These are phyloP conservation scores for Agriopis marginaria DNA, from an alignment of 2,888 invertebrate species.

Conservation along the genomic window DNA sequence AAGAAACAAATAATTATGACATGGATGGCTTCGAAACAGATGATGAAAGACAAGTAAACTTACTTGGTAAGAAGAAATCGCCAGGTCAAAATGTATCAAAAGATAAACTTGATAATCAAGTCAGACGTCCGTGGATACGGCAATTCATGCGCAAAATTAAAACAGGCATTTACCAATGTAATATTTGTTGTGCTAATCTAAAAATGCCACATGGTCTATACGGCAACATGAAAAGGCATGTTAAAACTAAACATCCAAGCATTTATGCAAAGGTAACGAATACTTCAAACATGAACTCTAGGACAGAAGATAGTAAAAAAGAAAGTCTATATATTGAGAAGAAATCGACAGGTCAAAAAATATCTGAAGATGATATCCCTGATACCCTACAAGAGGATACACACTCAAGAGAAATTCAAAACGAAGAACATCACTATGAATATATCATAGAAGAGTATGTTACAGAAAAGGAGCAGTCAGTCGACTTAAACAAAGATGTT, in stretches of 20 bases:
- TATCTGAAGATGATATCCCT: background rate
- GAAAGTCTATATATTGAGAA: background rate
- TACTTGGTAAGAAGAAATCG: background rate
- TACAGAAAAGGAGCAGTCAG: background rate
- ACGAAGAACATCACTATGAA: background rate
- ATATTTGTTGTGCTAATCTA: slow-evolving; percentile 19
- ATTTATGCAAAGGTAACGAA: slow-evolving; percentile 18
- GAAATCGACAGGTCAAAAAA: background rate
- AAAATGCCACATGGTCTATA: background rate
- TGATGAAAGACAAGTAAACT: background rate
- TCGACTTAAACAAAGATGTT: background rate
- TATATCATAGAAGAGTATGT: background rate
- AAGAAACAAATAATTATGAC: slow-evolving; percentile 8
- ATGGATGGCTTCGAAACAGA: background rate
- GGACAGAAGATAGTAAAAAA: background rate
- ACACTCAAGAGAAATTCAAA: background rate
- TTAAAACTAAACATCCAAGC: slow-evolving; percentile 20
- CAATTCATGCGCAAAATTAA: slow-evolving; percentile 14
- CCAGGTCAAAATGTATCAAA: background rate
- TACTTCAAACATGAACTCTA: background rate
- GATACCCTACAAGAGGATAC: background rate
- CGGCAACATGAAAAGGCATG: slow-evolving; percentile 30
- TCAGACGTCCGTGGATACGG: too few relatives aligned
- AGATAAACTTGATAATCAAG: slow-evolving; percentile 1
- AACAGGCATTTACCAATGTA: slow-evolving; percentile 10